Conservation (phyloP, 64 coral and sea anemone species). For the Stichodactyla mertensii region DNA sequence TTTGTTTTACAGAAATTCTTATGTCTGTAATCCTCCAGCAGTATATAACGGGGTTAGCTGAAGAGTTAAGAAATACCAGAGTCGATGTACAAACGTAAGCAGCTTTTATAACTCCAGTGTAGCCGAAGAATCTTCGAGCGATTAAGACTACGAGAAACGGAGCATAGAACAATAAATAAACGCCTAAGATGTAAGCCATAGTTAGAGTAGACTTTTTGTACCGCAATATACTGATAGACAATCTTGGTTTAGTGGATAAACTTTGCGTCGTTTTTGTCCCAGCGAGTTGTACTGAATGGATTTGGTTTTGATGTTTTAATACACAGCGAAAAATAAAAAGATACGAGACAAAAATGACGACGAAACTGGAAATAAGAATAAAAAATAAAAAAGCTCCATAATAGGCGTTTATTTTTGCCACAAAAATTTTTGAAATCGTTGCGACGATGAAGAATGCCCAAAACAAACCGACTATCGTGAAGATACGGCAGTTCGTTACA, state of each 20-base stretch:
- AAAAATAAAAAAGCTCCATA: neutral
- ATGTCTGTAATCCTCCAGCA: conserved; percentile 68
- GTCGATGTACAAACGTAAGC: conserved; percentile 43
- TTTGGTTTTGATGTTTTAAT: neutral
- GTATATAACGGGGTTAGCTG: conserved; percentile 59
- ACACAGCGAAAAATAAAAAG: conserved; percentile 1
- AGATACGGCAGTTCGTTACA: conserved; percentile 36
- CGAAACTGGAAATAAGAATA: neutral
- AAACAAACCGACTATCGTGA: conserved; percentile 3
- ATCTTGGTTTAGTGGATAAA: neutral
- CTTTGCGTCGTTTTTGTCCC: neutral
- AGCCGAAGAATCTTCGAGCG: conserved; percentile 19
- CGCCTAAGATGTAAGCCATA: conserved; percentile 49
- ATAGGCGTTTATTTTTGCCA: neutral
- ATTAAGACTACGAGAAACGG: conserved; percentile 33
- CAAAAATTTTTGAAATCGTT: neutral
- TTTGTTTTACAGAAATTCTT: conserved; percentile 38
- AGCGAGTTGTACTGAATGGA: neutral
- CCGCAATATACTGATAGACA: conserved; percentile 25
- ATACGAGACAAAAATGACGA: neutral
- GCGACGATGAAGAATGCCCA: neutral
- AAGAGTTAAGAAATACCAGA: conserved; percentile 59
- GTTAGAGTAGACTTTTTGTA: conserved; percentile 64
- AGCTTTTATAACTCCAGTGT: conserved; percentile 31
- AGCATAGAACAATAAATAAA: conserved; percentile 52